Evolutionary conservation across 2,888 invertebrate species (phyloP).

Genomic region (Harmothoe impar): DNA sequence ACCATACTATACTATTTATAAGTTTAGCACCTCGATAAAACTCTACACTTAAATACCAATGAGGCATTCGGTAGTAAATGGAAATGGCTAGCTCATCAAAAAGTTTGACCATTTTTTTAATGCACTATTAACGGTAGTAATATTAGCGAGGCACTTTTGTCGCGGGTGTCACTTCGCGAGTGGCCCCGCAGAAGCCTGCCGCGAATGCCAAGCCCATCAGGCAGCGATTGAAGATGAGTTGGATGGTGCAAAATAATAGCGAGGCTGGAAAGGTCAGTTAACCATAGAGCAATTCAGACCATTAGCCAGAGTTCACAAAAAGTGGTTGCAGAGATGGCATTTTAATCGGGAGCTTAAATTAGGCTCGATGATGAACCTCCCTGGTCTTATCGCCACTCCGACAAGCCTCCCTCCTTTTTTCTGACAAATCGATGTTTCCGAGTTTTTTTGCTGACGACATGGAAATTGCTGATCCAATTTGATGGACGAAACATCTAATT

Average conservation of each 20-base stretch:
- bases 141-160: too few relatives aligned
- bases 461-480: slow-evolving; percentile 30
- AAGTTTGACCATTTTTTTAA: too few relatives aligned
- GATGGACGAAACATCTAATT: background rate
- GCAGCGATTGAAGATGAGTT: background rate
- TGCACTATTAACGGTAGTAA: too few relatives aligned
- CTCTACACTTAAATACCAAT: too few relatives aligned
- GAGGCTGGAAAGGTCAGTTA: slow-evolving; percentile 35
- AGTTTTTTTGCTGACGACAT: slow-evolving; percentile 48
- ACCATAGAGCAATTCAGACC: slow-evolving; percentile 45
- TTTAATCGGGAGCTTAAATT: slow-evolving; percentile 2
- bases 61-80: too few relatives aligned
- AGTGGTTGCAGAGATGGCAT: slow-evolving; percentile 1
- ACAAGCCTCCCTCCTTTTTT: background rate
- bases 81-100: too few relatives aligned
- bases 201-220: too few relatives aligned
- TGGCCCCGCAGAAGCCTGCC: too few relatives aligned
- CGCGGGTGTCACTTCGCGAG: too few relatives aligned
- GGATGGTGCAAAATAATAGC: background rate
- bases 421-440: background rate
- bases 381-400: background rate
- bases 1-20: too few relatives aligned
- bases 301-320: slow-evolving; percentile 1
- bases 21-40: too few relatives aligned
- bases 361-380: background rate